Conservation (phyloP, 2,888 invertebrate species). For the Formica aserva region DNA sequence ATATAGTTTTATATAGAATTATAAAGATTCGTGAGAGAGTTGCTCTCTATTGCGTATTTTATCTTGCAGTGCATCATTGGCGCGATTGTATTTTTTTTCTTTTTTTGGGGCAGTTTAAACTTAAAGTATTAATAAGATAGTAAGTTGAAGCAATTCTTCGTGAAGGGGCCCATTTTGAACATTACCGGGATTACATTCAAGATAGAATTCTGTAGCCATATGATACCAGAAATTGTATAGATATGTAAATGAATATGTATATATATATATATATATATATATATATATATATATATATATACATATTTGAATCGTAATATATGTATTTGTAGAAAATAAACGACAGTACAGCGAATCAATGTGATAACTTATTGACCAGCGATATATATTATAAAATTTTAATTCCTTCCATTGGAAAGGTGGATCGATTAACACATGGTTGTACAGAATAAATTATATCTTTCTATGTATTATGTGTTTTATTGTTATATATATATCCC, state of each 20-base stretch:
- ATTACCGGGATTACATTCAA: constrained; percentile 93
- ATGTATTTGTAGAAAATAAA: constrained; percentile 60
- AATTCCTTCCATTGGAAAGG: constrained; percentile 47
- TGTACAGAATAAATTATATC: constrained; percentile 71
- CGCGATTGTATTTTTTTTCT: neutral
- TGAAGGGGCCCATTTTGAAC: constrained; percentile 89
- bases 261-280: neutral
- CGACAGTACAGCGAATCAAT: constrained; percentile 42
- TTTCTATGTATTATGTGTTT: constrained; percentile 55
- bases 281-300: neutral
- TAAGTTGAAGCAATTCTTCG: neutral
- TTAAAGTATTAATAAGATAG: constrained; percentile 32
- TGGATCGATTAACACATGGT: constrained; percentile 63
- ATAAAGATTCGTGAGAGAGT: neutral
- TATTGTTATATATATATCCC: neutral
- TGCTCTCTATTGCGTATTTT: constrained; percentile 2
- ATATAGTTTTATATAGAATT: neutral
- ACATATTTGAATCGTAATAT: constrained; percentile 52
- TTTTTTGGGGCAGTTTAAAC: constrained; percentile 14
- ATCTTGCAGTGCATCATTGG: neutral
- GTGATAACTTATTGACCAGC: constrained; percentile 38
- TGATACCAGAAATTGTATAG: constrained; percentile 1
- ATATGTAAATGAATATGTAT: neutral
- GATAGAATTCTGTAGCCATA: constrained; percentile 88
- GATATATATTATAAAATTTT: constrained; percentile 50